Evolutionary conservation across 2,888 invertebrate species (phyloP).

Genomic region (Carterocephalus palaemon): DNA sequence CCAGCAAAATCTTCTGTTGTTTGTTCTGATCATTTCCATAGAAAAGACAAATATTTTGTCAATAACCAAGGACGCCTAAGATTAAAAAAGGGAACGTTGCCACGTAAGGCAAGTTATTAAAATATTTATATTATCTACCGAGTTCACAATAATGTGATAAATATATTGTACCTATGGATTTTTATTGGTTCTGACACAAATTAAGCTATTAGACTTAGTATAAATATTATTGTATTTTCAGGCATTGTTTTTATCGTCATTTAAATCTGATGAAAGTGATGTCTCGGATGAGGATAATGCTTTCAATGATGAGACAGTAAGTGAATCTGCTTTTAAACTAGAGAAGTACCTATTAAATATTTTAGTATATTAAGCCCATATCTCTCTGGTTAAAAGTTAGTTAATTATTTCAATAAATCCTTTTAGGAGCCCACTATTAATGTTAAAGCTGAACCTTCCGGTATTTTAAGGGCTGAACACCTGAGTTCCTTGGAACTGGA

Average conservation of each 20-base stretch:
- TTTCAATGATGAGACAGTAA: neutral
- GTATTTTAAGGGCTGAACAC: neutral
- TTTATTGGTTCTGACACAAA: neutral
- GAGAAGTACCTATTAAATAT: no score
- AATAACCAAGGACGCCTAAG: constrained; percentile 27
- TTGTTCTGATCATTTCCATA: constrained; percentile 26
- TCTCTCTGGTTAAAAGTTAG: neutral
- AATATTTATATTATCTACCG: neutral
- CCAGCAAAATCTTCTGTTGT: constrained; percentile 28
- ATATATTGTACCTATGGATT: neutral
- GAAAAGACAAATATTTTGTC: constrained; percentile 3
- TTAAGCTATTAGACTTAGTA: neutral
- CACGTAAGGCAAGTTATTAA: constrained; percentile 24
- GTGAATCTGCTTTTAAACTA: no score
- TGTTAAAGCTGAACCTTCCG: no score
- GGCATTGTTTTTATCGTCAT: neutral
- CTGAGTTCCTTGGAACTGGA: neutral
- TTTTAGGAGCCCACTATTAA: neutral
- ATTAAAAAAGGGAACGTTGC: constrained; percentile 29
- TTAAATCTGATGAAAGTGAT: neutral
- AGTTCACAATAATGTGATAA: neutral
- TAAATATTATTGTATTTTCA: neutral
- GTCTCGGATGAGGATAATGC: neutral
- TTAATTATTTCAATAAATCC: neutral
- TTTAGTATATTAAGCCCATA: neutral